A percentile compares a stretch with the other conserved stretches of the same genome.
These are phyloP conservation scores for Drosophila phalerata DNA, from an alignment of 2,888 invertebrate species.

Conservation along the genomic window DNA sequence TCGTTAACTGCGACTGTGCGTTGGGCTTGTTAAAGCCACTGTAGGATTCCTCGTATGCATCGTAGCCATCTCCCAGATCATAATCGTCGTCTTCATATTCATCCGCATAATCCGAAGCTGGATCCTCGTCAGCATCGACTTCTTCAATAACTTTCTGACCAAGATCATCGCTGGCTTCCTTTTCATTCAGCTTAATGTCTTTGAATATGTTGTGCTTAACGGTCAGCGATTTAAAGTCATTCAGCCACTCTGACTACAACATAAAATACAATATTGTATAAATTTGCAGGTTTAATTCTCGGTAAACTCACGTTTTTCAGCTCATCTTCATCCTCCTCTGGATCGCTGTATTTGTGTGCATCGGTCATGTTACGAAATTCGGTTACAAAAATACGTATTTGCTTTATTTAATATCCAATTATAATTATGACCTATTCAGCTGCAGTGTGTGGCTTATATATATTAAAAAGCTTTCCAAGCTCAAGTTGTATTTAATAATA, in stretches of 20 bases:
- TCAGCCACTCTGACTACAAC: conserved; percentile 68
- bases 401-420: background rate
- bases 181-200: conserved; percentile 55
- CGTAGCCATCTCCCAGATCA: conserved; percentile 65
- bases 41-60: conserved; percentile 83
- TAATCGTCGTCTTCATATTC: conserved; percentile 72
- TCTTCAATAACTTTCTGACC: conserved; percentile 37
- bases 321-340: conserved; percentile 80
- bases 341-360: conserved; percentile 84
- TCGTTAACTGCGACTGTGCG: conserved; percentile 63
- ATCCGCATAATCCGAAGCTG: conserved; percentile 53
- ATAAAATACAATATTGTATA: conserved; percentile 1
- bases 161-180: conserved; percentile 54
- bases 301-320: conserved; percentile 47
- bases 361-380: conserved; percentile 54
- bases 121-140: conserved; percentile 25
- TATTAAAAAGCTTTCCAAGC: conserved; percentile 11
- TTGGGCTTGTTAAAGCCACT: conserved; percentile 83
- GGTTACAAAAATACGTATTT: background rate
- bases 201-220: conserved; percentile 78
- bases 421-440: background rate
- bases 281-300: background rate
- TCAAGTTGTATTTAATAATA: conserved; percentile 19
- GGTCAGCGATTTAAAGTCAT: conserved; percentile 75
- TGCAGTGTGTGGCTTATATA: conserved; percentile 3